These are phyloP conservation scores for Acanthosepion lycidas DNA, from an alignment of 2,888 invertebrate genomes.

Conservation along the genomic window DNA sequence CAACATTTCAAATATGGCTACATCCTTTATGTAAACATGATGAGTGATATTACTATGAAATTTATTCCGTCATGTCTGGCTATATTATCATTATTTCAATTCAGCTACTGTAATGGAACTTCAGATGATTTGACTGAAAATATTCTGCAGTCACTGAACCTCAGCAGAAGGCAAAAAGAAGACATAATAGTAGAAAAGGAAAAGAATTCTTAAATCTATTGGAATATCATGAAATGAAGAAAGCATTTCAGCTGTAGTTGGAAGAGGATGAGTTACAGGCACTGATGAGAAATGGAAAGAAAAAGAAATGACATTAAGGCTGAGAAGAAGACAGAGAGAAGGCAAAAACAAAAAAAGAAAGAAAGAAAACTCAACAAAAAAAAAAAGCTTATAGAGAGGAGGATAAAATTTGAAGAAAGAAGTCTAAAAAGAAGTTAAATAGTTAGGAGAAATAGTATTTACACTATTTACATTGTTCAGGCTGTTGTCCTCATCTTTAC, in stretches of 20 bases:
- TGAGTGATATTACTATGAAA: neutral
- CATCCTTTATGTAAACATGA: neutral
- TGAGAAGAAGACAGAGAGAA: neutral
- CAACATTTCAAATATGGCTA: neutral
- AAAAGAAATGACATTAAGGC: neutral
- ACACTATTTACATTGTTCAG: no score
- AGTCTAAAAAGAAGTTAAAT: neutral
- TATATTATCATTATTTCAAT: neutral
- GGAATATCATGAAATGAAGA: neutral
- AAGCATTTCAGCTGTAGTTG: neutral
- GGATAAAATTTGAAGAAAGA: neutral
- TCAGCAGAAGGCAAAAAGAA: neutral
- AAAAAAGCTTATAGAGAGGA: neutral
- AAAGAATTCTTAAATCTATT: neutral
- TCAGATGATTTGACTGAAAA: neutral
- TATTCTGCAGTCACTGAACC: neutral
- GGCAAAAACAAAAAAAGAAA: neutral
- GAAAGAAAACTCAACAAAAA: neutral
- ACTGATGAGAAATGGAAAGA: neutral
- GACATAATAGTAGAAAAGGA: neutral
- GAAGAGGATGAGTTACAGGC: neutral
- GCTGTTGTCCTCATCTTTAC: no score
- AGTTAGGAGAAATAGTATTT: no score
- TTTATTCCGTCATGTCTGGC: neutral
- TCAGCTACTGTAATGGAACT: neutral